Conservation (phyloP, 1,140 invertebrate species). For the Trichoplusia ni region DNA sequence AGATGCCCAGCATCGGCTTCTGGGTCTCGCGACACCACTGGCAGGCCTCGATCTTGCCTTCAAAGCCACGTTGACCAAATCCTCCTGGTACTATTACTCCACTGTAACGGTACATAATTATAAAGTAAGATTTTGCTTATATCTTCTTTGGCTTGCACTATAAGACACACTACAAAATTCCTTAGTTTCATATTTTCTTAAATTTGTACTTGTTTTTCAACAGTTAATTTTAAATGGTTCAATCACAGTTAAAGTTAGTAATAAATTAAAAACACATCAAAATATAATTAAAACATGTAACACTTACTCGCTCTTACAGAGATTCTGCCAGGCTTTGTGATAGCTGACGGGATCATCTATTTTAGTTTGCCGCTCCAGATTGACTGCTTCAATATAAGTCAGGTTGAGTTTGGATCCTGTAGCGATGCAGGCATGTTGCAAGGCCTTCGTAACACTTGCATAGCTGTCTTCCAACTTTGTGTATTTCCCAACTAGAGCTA, state of each 20-base stretch:
- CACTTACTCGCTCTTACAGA: conserved; percentile 94
- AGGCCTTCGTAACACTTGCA: conserved; percentile 96
- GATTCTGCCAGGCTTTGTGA: conserved; percentile 95
- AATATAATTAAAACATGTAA: no score
- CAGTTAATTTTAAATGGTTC: no score
- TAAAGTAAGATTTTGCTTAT: no score
- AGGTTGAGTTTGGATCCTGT: conserved; percentile 93
- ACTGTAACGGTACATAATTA: no score
- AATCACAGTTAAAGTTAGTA: no score
- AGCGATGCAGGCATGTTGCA: conserved; percentile 95
- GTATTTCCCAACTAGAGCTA: conserved; percentile 99
- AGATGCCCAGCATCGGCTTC: conserved; percentile 97
- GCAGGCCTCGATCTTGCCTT: conserved; percentile 97
- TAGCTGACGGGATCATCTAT: conserved; percentile 90
- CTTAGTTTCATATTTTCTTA: no score
- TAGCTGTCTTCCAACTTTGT: conserved; percentile 98
- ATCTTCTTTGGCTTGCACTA: no score
- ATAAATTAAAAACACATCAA: no score
- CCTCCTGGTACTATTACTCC: conserved; percentile 98
- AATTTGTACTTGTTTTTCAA: no score
- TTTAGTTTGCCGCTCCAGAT: conserved; percentile 90
- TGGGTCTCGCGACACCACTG: conserved; percentile 95
- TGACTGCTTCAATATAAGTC: conserved; percentile 95
- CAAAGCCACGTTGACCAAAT: conserved; percentile 97
- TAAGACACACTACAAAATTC: no score